Evolutionary conservation across 2,888 invertebrate species (phyloP), one percentile per base, ranked within the genome.

Genomic region (Eupithecia abbreviata): DNA sequence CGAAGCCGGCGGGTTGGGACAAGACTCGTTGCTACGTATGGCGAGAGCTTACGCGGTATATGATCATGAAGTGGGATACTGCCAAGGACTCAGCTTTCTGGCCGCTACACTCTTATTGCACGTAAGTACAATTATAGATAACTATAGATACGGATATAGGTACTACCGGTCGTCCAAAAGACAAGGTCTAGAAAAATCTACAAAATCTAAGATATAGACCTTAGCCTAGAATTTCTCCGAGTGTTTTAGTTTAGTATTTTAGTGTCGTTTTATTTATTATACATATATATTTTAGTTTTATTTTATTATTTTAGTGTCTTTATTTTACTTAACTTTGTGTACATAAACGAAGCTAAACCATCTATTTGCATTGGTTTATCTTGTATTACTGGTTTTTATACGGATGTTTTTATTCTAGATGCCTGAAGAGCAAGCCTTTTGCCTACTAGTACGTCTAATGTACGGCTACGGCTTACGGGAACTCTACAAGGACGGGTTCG

Each of bases 381-480:
- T 55, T n/a, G 2, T 18, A 3, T 55, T n/a, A 9, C 55, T n/a
- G 2, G 7, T 55, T 18, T 9, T 18, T 18, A 58, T 9, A 3
- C n/a, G 2, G 30, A 30, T 58, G 43, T 72, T 71, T 70, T 77
- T n/a, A 93, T 80, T 82, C 0, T 90, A 99, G 99, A 99, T 99
- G 99, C 99, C 99, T 0, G 99, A 99, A 93, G 99, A 99, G 90
- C 99, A 99, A 95, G 99, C 99, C 0, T 99, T 99, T 91, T 98
- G 98, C 89, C 97, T 99, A 18, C 94, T 99, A 74, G 98, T 99
- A 2, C 98, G 98, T 83, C 96, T 99, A 42, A 99, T 99, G 99
- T 99, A 98, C 90, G 98, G 98, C 77, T 99, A 99, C 89, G 97
- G 98, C 0, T 93, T 99, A 75, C 96, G 99, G 55, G 98, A 99